Conservation (phyloP, 2,888 invertebrate genomes). For the Drosophila cognata region DNA sequence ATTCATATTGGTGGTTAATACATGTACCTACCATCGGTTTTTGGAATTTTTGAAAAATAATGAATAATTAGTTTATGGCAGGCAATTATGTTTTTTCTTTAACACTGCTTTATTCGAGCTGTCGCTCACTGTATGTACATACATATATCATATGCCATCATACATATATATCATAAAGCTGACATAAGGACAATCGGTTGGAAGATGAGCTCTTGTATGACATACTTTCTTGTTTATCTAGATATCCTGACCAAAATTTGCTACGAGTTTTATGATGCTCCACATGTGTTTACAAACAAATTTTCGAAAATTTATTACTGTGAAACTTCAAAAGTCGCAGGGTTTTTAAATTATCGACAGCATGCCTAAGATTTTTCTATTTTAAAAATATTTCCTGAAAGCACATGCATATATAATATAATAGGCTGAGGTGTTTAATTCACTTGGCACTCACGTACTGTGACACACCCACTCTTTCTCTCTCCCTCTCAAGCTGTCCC, state of each 20-base stretch:
- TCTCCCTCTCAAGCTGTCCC: no score
- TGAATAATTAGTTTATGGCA: no score
- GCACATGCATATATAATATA: background rate
- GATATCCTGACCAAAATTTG: background rate
- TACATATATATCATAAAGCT: background rate
- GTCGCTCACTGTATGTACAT: no score
- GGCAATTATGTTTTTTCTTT: no score
- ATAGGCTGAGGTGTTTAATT: constrained; percentile 50
- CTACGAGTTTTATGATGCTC: background rate
- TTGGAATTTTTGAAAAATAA: no score
- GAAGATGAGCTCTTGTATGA: background rate
- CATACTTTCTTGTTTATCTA: background rate
- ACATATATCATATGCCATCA: no score
- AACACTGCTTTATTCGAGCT: no score
- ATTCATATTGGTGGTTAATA: no score
- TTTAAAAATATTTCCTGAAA: background rate
- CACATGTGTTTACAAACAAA: background rate
- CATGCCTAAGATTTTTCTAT: background rate
- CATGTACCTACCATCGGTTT: no score
- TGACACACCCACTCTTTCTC: background rate
- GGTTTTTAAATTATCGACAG: background rate
- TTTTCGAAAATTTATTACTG: background rate
- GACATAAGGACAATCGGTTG: background rate
- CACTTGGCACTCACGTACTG: constrained; percentile 44
- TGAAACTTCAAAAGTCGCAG: background rate